Evolutionary conservation across 2,888 invertebrate species (phyloP), one percentile per base, ranked within the genome.

Genomic region (Drosophila hamatofila): DNA sequence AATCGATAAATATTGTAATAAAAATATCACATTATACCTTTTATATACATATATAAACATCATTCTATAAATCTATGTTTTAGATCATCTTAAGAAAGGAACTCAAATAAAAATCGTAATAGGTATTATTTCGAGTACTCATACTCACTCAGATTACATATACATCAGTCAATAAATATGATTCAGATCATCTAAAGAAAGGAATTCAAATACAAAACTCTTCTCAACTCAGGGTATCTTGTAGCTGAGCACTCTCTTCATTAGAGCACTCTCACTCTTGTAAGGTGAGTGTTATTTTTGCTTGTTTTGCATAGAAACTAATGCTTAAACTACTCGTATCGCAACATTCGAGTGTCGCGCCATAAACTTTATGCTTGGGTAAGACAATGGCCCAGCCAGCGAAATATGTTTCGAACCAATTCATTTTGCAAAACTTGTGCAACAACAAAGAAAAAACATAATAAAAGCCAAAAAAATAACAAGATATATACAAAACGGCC

Each of bases 351-450:
- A 70, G 63, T 59, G 55, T 61, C 64, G 69, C 71, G 69, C 58
- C 76, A 88, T 88, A 74, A 88, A 88, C 48, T 72, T 88, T 72
- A 74, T 88, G 90, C 83, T 90, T 90, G 83, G 48, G 89, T 80
- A 90, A 90, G 81, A 86, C 81, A 88, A 85, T 79, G 37, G 64
- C 27, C 14, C 52, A 59, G 58, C 64, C 56, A 64, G 54, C 62
- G 35, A 73, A 65, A 81, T 49, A 59, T 81, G 51, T 68, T 68
- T 71, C 56, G 57, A 70, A 74, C 86, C 80, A 72, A 82, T 88
- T 82, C 57, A 84, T 66, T 72, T 88, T 70, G 75, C 71, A 48
- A 72, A 74, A 72, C 81, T 90, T 90, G 83, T 66, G 89, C 83
- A 83, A 83, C 46, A 54, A 21, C 33, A 23, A 7, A n/a, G 25